These are phyloP conservation scores for Onychorhynchus coronatus DNA, from an alignment of 2,113 vertebrate species.

Conservation along the genomic window DNA sequence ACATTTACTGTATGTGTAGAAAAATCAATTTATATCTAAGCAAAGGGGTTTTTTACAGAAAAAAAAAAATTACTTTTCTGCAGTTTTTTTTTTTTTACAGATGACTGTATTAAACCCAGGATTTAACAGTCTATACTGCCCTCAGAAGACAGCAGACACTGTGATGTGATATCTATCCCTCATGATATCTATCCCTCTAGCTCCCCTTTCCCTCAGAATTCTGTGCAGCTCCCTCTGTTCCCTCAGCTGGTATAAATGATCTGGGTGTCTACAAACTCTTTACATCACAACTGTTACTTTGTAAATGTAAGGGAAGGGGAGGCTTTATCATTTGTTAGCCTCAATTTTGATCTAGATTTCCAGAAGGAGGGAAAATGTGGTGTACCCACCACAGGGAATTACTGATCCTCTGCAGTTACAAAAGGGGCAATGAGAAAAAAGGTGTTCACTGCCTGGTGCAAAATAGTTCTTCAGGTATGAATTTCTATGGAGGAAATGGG, in stretches of 20 bases:
- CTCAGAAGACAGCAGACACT: background rate
- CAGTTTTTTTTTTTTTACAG: background rate
- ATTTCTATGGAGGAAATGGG: background rate
- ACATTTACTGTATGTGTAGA: background rate
- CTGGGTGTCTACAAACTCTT: background rate
- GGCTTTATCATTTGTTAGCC: background rate
- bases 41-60: background rate
- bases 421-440: background rate
- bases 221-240: background rate
- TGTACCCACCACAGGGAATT: background rate
- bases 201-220: background rate
- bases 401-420: background rate
- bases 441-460: background rate
- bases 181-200: background rate
- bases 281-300: background rate
- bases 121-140: background rate
- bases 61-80: background rate
- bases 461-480: background rate
- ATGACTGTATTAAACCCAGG: background rate
- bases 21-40: background rate
- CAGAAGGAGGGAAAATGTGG: background rate
- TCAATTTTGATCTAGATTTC: background rate
- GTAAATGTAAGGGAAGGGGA: background rate
- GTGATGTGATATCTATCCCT: background rate
- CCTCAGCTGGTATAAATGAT: background rate